A percentile compares a stretch with the other conserved stretches of the same genome.
phyloP scores from a whole-genome alignment of 2,888 invertebrate species.

The Steinernema carpocapsae region DNA sequence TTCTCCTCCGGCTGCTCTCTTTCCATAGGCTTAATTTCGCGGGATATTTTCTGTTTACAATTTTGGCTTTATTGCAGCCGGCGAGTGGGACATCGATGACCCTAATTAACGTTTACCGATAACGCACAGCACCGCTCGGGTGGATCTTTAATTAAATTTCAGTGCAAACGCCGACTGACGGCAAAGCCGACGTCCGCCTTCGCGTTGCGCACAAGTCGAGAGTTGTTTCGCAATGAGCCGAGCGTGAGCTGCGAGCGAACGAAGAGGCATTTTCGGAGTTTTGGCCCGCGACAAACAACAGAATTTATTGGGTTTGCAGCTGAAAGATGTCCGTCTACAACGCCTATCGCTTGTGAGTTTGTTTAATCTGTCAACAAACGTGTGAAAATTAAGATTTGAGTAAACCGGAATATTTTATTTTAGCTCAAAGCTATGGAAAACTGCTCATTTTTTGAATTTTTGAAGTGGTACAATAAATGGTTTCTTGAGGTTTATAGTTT shows the following conservation, averaged over 20 bases:
- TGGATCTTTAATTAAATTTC: slow-evolving; percentile 33
- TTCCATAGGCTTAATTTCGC: too few species aligned
- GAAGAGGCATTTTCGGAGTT: slow-evolving; percentile 3
- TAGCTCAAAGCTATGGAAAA: not conserved
- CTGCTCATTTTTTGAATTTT: not conserved
- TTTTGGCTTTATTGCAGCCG: too few species aligned
- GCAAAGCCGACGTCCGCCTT: not conserved
- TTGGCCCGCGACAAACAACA: not conserved
- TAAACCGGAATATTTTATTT: not conserved
- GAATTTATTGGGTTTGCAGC: not conserved
- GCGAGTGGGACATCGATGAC: too few species aligned
- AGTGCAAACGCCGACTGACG: slow-evolving; percentile 23
- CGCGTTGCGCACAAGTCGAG: not conserved
- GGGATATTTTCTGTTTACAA: not conserved
- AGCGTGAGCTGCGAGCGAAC: slow-evolving; percentile 3
- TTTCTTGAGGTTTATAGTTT: too few species aligned
- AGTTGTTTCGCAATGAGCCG: slow-evolving; percentile 34
- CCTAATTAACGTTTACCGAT: too few species aligned
- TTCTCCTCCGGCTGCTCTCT: too few species aligned
- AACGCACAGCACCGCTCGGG: not conserved
- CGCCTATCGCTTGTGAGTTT: slow-evolving; percentile 24
- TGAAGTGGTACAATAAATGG: too few species aligned
- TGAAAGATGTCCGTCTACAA: slow-evolving; percentile 30
- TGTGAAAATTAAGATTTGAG: not conserved
- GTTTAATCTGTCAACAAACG: not conserved